A percentile compares a stretch with the other conserved stretches of the same genome.
These are phyloP conservation scores for Aphelinus atriplicis DNA, from an alignment of 1,140 invertebrate genomes.

Conservation along the genomic window DNA sequence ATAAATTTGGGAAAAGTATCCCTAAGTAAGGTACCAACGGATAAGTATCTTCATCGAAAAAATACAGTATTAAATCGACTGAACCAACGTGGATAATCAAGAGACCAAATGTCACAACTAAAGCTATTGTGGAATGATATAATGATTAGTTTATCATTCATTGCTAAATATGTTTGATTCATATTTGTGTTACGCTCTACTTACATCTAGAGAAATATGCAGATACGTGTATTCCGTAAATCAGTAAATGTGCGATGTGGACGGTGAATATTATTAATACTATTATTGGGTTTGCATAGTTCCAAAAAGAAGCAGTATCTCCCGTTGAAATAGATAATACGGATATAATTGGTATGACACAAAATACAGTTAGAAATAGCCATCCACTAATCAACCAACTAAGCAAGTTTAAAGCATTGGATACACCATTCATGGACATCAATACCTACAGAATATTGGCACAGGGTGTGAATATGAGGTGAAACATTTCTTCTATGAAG, in stretches of 20 bases:
- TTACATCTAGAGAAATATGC: constrained; percentile 59
- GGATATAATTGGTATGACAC: constrained; percentile 3
- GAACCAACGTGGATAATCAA: background rate
- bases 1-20: constrained; percentile 34
- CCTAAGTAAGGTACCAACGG: constrained; percentile 29
- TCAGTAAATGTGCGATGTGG: constrained; percentile 52
- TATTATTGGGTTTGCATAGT: constrained; percentile 57
- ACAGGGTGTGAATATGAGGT: too few species aligned
- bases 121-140: background rate
- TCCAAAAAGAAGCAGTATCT: constrained; percentile 53
- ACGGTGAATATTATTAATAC: constrained; percentile 57
- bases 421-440: constrained; percentile 62
- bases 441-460: constrained; percentile 48
- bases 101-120: constrained; percentile 14
- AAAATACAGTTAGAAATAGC: constrained; percentile 20
- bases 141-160: too few species aligned
- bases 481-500: too few species aligned
- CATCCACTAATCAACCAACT: constrained; percentile 58
- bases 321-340: background rate
- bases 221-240: constrained; percentile 59
- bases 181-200: background rate
- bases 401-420: constrained; percentile 55
- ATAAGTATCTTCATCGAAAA: constrained; percentile 12
- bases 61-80: constrained; percentile 7
- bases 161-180: too few species aligned